A percentile compares a stretch with the other conserved stretches of the same genome.
These are phyloP conservation scores for Toxotes jaculatrix DNA, from an alignment of 2,113 vertebrate genomes.

Conservation along the genomic window DNA sequence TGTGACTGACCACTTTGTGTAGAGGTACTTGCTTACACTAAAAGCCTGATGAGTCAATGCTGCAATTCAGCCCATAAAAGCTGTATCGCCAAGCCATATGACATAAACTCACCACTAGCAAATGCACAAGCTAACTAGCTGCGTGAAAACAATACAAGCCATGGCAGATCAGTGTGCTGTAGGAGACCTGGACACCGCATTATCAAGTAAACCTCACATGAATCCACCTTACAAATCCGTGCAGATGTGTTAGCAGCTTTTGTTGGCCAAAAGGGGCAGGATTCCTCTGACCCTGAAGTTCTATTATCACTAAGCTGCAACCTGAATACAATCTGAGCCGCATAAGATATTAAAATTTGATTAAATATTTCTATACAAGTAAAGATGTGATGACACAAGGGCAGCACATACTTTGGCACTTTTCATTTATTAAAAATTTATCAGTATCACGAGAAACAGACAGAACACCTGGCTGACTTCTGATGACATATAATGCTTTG, in stretches of 20 bases:
- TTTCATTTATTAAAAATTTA: conserved; percentile 40
- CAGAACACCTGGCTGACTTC: not conserved
- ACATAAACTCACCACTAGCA: not conserved
- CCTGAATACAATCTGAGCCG: conserved; percentile 27
- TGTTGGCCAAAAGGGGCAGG: conserved; percentile 10
- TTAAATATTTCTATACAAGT: conserved; percentile 28
- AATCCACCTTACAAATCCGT: not conserved
- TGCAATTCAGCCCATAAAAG: not conserved
- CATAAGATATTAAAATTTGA: conserved; percentile 37
- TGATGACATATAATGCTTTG: conserved; percentile 5
- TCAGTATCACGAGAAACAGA: conserved; percentile 11
- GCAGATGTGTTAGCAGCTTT: not conserved
- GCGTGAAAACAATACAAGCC: not conserved
- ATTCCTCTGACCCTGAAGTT: not conserved
- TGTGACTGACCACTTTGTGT: conserved; percentile 13
- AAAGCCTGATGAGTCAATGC: not conserved
- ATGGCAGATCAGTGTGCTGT: not conserved
- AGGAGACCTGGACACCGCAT: not conserved
- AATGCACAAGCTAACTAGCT: not conserved
- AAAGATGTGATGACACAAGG: conserved; percentile 24
- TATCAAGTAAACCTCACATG: not conserved
- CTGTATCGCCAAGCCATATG: not conserved
- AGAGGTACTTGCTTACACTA: not conserved
- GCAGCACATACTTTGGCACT: conserved; percentile 21
- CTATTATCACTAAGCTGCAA: conserved; percentile 35